phyloP scores from a whole-genome alignment of 2,113 vertebrate genomes.

The Vombatus ursinus region DNA sequence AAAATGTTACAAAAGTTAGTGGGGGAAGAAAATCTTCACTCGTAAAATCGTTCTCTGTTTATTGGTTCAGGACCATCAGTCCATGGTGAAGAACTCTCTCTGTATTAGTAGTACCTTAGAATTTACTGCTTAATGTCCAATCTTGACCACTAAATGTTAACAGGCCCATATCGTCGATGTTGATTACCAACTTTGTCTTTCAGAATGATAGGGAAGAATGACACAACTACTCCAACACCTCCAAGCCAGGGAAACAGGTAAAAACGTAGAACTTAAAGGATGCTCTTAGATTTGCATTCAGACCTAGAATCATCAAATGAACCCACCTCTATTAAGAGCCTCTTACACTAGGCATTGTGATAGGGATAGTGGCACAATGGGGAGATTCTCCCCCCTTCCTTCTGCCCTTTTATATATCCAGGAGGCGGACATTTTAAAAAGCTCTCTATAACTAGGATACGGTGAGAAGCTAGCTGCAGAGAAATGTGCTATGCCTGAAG shows the following conservation, averaged over 20 bases:
- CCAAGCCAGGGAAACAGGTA: background rate
- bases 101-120: background rate
- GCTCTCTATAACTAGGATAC: too few relatives aligned
- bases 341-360: background rate
- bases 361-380: too few relatives aligned
- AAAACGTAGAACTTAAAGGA: background rate
- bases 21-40: background rate
- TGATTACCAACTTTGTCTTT: background rate
- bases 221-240: background rate
- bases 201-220: too few relatives aligned
- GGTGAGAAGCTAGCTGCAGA: too few relatives aligned
- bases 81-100: constrained; percentile 28
- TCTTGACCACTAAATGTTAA: constrained; percentile 18
- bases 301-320: background rate
- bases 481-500: background rate
- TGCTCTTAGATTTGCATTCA: background rate
- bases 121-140: background rate
- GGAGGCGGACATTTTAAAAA: background rate
- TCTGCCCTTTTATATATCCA: too few relatives aligned
- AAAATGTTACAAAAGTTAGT: constrained; percentile 16
- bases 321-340: background rate
- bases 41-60: constrained; percentile 21
- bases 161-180: background rate
- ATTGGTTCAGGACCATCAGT: background rate
- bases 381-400: fast-evolving